Evolutionary conservation across 2,888 invertebrate genomes (phyloP), one percentile per base, ranked within the genome.

Genomic region (Dolichopus griseipennis): DNA sequence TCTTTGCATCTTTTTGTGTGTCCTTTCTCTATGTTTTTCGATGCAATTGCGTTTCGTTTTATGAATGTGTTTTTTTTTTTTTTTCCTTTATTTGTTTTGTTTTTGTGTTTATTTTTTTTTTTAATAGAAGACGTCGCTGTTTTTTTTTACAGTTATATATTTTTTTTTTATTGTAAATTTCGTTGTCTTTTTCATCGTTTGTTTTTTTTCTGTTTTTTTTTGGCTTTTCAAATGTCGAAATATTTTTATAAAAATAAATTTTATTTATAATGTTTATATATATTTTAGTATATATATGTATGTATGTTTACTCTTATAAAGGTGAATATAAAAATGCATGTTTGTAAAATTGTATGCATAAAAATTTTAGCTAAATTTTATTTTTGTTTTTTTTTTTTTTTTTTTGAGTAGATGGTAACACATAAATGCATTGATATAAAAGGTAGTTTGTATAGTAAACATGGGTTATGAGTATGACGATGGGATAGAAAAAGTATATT

Each of bases 81-180:
- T 64, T 64, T 1, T 64, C 18, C 20, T 21, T 6, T n/a, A 12
- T 27, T 27, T 64, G 2, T 64, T 21, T 64, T 64, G 1, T 64
- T 64, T 64, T 1, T 27, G 8, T 64, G 27, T 1, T 64, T 33
- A 18, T 21, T 1, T 7, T 27, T 64, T 64, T 64, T 64, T 64
- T 20, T 27, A 12, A 64, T 12, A 22, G 64, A 33, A 22, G 64
- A 27, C 64, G 64, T 27, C 63, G 67, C 62, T 68, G 69, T 67
- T 65, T 66, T 62, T 67, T 67, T 67, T 63, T 67, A 65, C 68
- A 69, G 64, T 68, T 67, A 66, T 66, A 67, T 68, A n/a, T 69
- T 66, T 69, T 67, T 68, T 63, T 64, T 64, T 66, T 65, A 68
- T 64, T 69, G 65, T n/a, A 61, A 52, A 64, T 61, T 41, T 68